A percentile compares a stretch with the other conserved stretches of the same genome.
Conservation (phyloP, 2,797 vertebrate species). For the Ptychadena robeensis region DNA sequence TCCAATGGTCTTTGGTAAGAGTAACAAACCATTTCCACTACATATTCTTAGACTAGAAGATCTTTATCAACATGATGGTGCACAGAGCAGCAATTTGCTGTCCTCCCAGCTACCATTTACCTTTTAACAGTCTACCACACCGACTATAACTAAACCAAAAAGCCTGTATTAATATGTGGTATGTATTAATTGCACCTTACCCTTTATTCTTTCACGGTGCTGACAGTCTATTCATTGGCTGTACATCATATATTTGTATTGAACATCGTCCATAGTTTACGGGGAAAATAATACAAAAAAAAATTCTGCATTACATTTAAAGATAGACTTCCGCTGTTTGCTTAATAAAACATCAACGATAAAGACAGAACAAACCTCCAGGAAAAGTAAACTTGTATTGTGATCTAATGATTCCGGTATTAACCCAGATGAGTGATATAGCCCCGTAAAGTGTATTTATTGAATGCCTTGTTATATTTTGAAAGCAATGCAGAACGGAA, state of each 20-base stretch:
- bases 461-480: constrained; percentile 66
- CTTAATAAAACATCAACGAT: constrained; percentile 66
- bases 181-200: not conserved
- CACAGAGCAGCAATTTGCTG: too few species aligned
- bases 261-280: constrained; percentile 69
- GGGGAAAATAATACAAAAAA: constrained; percentile 67
- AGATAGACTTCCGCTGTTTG: constrained; percentile 73
- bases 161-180: not conserved
- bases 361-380: constrained; percentile 69
- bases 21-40: too few species aligned
- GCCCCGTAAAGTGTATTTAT: constrained; percentile 59
- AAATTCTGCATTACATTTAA: constrained; percentile 67
- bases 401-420: constrained; percentile 63
- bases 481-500: constrained; percentile 41
- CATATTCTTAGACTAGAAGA: too few species aligned
- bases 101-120: too few species aligned
- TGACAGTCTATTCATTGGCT: constrained; percentile 65
- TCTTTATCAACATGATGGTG: too few species aligned
- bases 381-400: constrained; percentile 74
- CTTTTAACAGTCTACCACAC: too few species aligned
- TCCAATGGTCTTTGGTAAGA: too few species aligned
- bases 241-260: constrained; percentile 72
- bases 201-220: not conserved
- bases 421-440: constrained; percentile 64
- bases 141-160: too few species aligned